Evolutionary conservation across 1,140 invertebrate genomes (phyloP), one percentile per base, ranked within the genome.

Genomic region (Pogonognathellus flavescens): DNA sequence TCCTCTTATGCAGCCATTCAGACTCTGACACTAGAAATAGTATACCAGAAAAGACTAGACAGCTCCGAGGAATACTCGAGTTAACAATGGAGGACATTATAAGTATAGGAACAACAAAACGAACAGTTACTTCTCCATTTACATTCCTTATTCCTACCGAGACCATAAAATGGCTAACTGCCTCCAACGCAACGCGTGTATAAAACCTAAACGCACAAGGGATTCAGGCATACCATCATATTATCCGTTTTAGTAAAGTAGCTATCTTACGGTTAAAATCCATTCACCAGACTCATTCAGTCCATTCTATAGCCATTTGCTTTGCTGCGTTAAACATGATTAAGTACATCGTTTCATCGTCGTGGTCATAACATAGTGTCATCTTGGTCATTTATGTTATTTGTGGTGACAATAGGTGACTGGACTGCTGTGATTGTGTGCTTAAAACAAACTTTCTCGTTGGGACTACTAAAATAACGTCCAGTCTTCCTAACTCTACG

Each of bases 91-190:
- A 41, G 31, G 31, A 41, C 31, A 41, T 41, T 25, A 66, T 25
- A 25, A 31, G 20, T 25, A 66, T 13, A 5, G 18, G 11, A 66
- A 20, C 59, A 62, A 66, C 60, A 66, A 66, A 66, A 25, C 20
- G 60, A 66, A 66, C 62, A 66, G 62, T 66, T 66, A 66, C 62
- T 66, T 31, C 25, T 66, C 62, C 62, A 66, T 66, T 66, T 66
- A 66, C 20, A 66, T 66, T 66, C 62, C 62, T 66, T 25, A 66
- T 66, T 66, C 62, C 62, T 66, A 66, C 25, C 62, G 22, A 25
- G 62, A 66, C 25, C 62, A 66, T 66, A 66, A 66, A 66, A 25
- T 66, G 62, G 62, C 62, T 66, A 66, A 66, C 62, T 66, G 62
- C 22, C 62, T 66, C 22, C 62, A 14, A 14, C 53, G 11, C 53